phyloP scores from a whole-genome alignment of 2,888 invertebrate species.

The Pheosia tremula region DNA sequence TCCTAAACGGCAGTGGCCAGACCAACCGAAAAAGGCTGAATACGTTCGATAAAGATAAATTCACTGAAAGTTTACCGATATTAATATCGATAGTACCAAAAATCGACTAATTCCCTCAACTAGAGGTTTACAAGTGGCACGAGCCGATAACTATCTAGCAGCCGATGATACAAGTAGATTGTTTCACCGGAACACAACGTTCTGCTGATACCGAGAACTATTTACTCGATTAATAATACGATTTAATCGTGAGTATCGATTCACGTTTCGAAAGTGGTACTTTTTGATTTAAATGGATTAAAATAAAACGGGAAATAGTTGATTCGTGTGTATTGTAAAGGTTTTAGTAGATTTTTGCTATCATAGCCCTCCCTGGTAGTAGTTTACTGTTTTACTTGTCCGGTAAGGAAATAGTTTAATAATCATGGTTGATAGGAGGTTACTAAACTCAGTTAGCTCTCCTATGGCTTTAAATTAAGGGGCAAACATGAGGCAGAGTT shows the following conservation, averaged over 20 bases:
- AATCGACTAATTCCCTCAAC: conserved; percentile 47
- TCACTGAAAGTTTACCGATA: background rate
- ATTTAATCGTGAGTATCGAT: conserved; percentile 63
- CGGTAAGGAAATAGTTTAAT: background rate
- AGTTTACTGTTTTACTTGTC: background rate
- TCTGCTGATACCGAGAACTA: conserved; percentile 56
- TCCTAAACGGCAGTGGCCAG: too few species aligned
- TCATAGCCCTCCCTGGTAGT: background rate
- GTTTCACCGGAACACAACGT: conserved; percentile 72
- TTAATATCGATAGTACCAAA: conserved; percentile 36
- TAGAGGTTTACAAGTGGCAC: conserved; percentile 79
- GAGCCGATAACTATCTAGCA: conserved; percentile 76
- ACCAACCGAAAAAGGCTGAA: too few species aligned
- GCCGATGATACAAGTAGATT: conserved; percentile 80
- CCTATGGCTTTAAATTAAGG: too few species aligned
- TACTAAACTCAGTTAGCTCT: too few species aligned
- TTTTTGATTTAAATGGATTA: conserved; percentile 38
- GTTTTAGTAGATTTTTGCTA: background rate
- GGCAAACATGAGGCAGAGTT: too few species aligned
- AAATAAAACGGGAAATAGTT: conserved; percentile 22
- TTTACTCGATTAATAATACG: conserved; percentile 62
- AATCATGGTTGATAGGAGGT: too few species aligned
- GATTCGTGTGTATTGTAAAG: conserved; percentile 14
- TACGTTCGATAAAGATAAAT: too few species aligned
- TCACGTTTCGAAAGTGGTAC: conserved; percentile 60